These are phyloP conservation scores for Maconellicoccus hirsutus DNA, from an alignment of 1,140 invertebrate genomes.

Conservation along the genomic window DNA sequence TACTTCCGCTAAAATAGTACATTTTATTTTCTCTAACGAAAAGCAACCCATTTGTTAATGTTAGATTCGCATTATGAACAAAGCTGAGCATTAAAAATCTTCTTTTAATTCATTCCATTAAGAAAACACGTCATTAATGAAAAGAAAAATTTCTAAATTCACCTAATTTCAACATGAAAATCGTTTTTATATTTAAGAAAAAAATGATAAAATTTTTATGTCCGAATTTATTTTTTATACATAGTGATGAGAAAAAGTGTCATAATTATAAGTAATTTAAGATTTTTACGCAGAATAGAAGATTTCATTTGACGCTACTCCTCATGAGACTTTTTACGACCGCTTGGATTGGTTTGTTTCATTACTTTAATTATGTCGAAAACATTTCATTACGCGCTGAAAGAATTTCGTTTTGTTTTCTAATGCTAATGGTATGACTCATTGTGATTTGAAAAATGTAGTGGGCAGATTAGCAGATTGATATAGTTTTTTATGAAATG, in stretches of 20 bases:
- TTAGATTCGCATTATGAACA: neutral
- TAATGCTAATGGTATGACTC: neutral
- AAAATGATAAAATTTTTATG: neutral
- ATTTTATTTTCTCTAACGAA: neutral
- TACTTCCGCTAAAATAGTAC: neutral
- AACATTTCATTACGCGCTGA: neutral
- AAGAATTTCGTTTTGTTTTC: neutral
- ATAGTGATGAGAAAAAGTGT: neutral
- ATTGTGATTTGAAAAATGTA: too few relatives aligned
- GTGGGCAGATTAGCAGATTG: too few relatives aligned
- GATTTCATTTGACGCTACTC: neutral
- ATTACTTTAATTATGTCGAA: neutral
- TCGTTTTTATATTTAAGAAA: neutral
- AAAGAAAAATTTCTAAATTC: neutral
- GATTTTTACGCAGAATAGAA: neutral
- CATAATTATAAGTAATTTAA: constrained; percentile 4
- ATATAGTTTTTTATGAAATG: too few relatives aligned
- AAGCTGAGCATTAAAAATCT: neutral
- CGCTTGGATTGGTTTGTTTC: neutral
- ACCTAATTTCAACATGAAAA: neutral
- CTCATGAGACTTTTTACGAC: neutral
- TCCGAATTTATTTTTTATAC: neutral
- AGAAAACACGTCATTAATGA: constrained; percentile 1
- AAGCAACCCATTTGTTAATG: neutral
- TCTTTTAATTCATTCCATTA: neutral